A percentile compares a stretch with the other conserved stretches of the same genome.
These are phyloP conservation scores for Channa striata DNA, from an alignment of 2,797 vertebrate genomes.

Conservation along the genomic window DNA sequence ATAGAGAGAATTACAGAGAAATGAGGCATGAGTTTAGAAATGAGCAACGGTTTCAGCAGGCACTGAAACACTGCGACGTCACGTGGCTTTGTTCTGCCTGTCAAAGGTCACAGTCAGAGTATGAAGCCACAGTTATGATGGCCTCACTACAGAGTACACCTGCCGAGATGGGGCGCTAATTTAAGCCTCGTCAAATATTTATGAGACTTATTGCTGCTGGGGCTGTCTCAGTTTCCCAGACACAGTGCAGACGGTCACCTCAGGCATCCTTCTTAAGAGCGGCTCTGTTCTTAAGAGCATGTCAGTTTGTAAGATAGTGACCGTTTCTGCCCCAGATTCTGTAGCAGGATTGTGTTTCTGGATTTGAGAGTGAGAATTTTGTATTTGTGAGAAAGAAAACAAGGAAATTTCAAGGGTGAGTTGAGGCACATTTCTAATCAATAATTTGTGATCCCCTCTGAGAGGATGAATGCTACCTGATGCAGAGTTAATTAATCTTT, in stretches of 20 bases:
- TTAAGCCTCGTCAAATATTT: constrained; percentile 73
- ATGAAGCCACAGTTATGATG: constrained; percentile 30
- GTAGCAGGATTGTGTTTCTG: not conserved
- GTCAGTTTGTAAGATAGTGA: not conserved
- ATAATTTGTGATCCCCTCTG: constrained; percentile 31
- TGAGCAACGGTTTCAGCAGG: constrained; percentile 1
- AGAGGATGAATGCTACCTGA: constrained; percentile 4
- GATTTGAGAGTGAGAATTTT: not conserved
- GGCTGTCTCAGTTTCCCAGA: constrained; percentile 55
- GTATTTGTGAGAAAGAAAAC: not conserved
- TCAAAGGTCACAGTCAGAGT: constrained; percentile 38
- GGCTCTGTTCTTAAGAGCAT: not conserved
- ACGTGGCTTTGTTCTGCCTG: not conserved
- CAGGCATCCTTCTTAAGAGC: constrained; percentile 22
- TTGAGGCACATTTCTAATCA: constrained; percentile 36
- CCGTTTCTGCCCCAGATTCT: not conserved
- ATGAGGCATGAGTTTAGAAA: not conserved
- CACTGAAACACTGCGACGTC: not conserved
- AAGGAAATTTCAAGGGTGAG: constrained; percentile 1
- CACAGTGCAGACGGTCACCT: constrained; percentile 15
- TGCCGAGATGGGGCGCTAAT: constrained; percentile 48
- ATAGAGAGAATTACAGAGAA: not conserved
- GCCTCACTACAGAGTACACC: constrained; percentile 13
- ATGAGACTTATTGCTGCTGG: constrained; percentile 53
- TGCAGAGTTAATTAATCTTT: constrained; percentile 43